A percentile compares a stretch with the other conserved stretches of the same genome.
Conservation (phyloP, 2,113 vertebrate species). For the Megaptera novaeangliae region DNA sequence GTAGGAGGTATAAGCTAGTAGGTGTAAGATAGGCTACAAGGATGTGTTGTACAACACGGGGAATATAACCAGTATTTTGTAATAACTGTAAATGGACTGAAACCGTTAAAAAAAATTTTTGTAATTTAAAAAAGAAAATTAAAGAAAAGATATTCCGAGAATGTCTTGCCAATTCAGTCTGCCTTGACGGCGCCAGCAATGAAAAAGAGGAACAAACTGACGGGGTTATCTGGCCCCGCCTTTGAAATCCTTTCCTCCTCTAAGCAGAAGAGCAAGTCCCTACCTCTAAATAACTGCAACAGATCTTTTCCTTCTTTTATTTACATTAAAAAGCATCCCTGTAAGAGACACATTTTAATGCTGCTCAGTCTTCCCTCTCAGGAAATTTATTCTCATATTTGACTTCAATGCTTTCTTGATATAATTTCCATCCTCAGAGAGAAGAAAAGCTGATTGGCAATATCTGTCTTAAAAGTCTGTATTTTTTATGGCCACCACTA, state of each 20-base stretch:
- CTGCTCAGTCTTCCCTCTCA: not conserved
- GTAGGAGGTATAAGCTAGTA: too few relatives aligned
- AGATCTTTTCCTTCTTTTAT: not conserved
- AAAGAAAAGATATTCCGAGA: not conserved
- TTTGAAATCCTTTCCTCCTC: not conserved
- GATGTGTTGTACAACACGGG: not conserved
- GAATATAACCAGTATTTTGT: not conserved
- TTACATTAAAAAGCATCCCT: not conserved
- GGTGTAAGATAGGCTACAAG: not conserved
- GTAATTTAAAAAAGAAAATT: too few relatives aligned
- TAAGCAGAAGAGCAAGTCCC: not conserved
- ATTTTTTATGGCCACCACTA: constrained; percentile 32
- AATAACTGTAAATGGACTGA: not conserved
- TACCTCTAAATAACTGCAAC: not conserved
- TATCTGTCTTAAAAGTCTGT: constrained; percentile 34
- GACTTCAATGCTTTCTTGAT: not conserved
- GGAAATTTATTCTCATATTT: constrained; percentile 17
- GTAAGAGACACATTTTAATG: not conserved
- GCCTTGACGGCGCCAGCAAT: not conserved
- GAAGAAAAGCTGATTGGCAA: constrained; percentile 20
- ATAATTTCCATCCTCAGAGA: not conserved
- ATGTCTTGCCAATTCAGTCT: not conserved
- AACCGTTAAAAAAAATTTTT: not conserved
- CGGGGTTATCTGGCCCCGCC: not conserved
- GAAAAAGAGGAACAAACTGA: not conserved